A percentile compares a stretch with the other conserved stretches of the same genome.
Conservation (phyloP, 2,888 invertebrate species). For the Pammene aurita region DNA sequence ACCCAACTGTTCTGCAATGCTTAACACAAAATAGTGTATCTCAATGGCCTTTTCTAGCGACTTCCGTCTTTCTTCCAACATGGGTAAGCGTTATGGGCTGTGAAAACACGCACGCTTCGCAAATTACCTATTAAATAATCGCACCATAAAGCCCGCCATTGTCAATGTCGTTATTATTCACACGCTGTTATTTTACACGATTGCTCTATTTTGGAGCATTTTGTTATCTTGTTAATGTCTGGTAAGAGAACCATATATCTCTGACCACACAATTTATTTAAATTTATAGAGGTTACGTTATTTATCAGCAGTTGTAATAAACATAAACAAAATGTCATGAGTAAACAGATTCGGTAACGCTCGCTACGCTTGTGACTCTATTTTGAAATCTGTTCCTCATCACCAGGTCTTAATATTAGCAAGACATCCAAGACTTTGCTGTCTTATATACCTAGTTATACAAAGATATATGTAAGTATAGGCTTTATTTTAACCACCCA, state of each 20-base stretch:
- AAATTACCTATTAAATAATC: constrained; percentile 49
- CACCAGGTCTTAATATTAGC: no score
- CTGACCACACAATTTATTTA: no score
- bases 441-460: no score
- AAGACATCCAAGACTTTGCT: no score
- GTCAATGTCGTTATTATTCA: constrained; percentile 38
- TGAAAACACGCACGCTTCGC: constrained; percentile 56
- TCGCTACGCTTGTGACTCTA: no score
- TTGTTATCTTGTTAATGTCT: background rate
- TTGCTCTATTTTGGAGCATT: constrained; percentile 4
- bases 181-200: constrained; percentile 28
- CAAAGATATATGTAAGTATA: no score
- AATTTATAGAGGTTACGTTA: no score
- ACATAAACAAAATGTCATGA: no score
- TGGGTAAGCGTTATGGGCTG: constrained; percentile 11
- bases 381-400: no score
- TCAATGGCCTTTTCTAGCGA: background rate
- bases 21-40: background rate
- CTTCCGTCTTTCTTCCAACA: background rate
- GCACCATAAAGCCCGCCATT: constrained; percentile 28
- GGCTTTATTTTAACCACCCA: background rate
- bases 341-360: no score
- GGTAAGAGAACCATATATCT: no score
- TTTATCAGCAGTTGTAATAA: no score
- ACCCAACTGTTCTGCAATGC: constrained; percentile 41